phyloP scores from a whole-genome alignment of 2,888 invertebrate genomes.

The Coenonympha glycerion region DNA sequence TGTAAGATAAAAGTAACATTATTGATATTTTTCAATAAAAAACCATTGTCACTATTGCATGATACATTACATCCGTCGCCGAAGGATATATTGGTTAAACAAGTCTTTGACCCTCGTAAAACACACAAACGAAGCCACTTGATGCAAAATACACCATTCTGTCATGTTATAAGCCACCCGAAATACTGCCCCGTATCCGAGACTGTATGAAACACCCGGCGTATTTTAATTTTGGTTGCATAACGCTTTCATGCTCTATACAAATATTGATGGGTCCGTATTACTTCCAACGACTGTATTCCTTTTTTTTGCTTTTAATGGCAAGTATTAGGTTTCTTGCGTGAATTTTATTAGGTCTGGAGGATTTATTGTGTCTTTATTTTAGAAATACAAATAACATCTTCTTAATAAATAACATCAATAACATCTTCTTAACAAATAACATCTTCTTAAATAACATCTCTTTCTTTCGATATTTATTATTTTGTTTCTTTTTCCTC shows the following conservation, averaged over 20 bases:
- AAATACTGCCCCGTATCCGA: constrained; percentile 8
- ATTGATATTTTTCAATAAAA: neutral
- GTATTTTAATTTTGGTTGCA: constrained; percentile 15
- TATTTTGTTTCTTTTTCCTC: too few species aligned
- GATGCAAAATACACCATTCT: constrained; percentile 19
- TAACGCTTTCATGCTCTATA: constrained; percentile 1
- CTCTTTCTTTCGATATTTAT: too few species aligned
- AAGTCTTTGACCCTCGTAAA: constrained; percentile 22
- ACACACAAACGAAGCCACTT: constrained; percentile 13
- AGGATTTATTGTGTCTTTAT: too few species aligned
- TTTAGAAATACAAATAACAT: too few species aligned
- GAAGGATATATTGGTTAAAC: constrained; percentile 6
- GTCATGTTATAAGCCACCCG: constrained; percentile 15
- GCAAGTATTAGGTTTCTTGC: neutral
- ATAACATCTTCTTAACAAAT: too few species aligned
- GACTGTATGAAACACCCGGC: constrained; percentile 9
- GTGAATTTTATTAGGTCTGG: too few species aligned
- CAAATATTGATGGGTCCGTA: constrained; percentile 14
- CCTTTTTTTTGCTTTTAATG: neutral
- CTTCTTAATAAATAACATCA: too few species aligned
- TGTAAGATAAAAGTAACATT: too few species aligned
- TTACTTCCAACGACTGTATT: constrained; percentile 6
- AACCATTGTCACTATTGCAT: constrained; percentile 5
- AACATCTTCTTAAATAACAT: too few species aligned
- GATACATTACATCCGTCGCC: neutral